These are phyloP conservation scores for Oryctolagus cuniculus DNA, from an alignment of 2,113 vertebrate genomes.

Conservation along the genomic window DNA sequence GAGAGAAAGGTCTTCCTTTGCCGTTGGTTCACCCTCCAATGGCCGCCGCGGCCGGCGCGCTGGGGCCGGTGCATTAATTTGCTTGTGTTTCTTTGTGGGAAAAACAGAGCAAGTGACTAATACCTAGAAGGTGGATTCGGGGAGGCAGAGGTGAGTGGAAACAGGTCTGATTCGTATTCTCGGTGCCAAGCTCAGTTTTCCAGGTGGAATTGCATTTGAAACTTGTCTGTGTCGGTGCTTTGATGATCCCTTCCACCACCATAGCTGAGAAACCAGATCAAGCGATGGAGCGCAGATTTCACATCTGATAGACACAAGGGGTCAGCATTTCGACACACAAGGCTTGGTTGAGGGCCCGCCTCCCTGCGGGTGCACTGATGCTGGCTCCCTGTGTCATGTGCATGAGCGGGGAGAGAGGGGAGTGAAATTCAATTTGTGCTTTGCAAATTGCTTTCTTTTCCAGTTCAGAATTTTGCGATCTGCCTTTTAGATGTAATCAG, in stretches of 20 bases:
- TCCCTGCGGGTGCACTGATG: rapidly evolving
- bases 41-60: no score
- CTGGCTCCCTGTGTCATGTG: neutral
- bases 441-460: slow-evolving; percentile 37
- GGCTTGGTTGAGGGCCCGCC: rapidly evolving
- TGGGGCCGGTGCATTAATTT: no score
- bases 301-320: slow-evolving; percentile 72
- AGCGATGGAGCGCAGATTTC: neutral
- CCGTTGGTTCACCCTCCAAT: no score
- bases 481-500: slow-evolving; percentile 26
- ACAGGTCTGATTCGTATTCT: neutral
- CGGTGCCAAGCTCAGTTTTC: neutral
- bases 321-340: slow-evolving; percentile 78
- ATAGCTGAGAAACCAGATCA: neutral
- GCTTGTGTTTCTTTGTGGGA: slow-evolving; percentile 20
- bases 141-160: neutral
- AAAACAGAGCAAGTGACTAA: neutral
- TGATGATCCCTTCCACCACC: neutral
- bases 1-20: no score
- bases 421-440: slow-evolving; percentile 33
- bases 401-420: neutral
- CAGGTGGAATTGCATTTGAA: neutral
- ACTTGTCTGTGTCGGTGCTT: neutral
- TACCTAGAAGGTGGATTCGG: neutral
- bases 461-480: neutral